A percentile compares a stretch with the other conserved stretches of the same genome.
Evolutionary conservation across 2,797 vertebrate species (phyloP).

Genomic region (Graptemys geographica): DNA sequence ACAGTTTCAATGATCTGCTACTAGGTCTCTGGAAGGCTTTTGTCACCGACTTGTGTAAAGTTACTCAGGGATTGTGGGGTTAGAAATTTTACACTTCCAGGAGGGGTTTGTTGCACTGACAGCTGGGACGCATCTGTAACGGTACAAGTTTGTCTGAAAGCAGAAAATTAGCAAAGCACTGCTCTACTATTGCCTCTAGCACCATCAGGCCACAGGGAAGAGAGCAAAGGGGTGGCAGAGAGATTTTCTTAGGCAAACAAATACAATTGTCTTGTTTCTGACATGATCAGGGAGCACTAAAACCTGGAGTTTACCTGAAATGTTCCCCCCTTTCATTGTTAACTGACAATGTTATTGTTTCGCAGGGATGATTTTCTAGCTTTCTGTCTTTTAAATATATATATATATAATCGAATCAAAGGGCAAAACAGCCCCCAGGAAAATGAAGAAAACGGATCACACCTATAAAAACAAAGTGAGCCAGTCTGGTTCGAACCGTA

Average conservation of each 20-base stretch:
- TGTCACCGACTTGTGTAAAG: slow-evolving; percentile 84
- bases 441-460: neutral
- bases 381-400: no score
- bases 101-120: slow-evolving; percentile 76
- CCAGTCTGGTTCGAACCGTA: neutral
- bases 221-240: slow-evolving; percentile 21
- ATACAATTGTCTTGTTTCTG: slow-evolving; percentile 4
- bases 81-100: slow-evolving; percentile 92
- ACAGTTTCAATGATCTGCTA: slow-evolving; percentile 80
- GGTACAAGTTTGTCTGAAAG: slow-evolving; percentile 85
- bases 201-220: slow-evolving; percentile 65
- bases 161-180: slow-evolving; percentile 82
- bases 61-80: slow-evolving; percentile 75
- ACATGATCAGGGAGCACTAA: neutral
- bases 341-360: neutral
- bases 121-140: slow-evolving; percentile 97
- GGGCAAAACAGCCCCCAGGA: neutral
- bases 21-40: slow-evolving; percentile 77
- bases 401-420: neutral
- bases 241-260: slow-evolving; percentile 12
- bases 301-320: neutral
- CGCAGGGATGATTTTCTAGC: neutral
- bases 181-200: slow-evolving; percentile 77
- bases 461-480: neutral
- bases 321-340: neutral